phyloP scores from a whole-genome alignment of 2,113 vertebrate species.

The Strigops habroptila region DNA sequence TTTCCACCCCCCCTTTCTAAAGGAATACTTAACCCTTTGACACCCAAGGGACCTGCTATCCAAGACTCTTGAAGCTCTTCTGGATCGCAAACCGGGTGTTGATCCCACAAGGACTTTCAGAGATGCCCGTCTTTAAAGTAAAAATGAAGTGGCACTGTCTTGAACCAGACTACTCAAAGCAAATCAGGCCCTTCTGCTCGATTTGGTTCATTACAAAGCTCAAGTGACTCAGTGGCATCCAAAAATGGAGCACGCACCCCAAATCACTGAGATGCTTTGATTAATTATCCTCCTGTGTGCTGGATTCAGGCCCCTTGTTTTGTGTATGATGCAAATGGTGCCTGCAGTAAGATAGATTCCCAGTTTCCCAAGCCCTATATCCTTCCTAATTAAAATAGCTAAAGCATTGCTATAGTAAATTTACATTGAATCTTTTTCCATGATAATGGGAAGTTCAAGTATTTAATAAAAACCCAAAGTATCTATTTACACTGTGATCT shows the following conservation, averaged over 20 bases:
- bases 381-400: slow-evolving; percentile 1
- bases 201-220: background rate
- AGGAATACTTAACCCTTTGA: background rate
- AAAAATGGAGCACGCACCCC: background rate
- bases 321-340: background rate
- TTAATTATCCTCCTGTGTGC: background rate
- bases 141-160: background rate
- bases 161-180: background rate
- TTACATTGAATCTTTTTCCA: background rate
- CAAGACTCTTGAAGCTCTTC: background rate
- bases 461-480: slow-evolving; percentile 45
- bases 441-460: slow-evolving; percentile 36
- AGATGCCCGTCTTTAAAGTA: background rate
- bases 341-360: background rate
- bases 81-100: background rate
- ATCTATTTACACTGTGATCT: slow-evolving; percentile 31
- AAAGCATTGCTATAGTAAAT: background rate
- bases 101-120: background rate
- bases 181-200: background rate
- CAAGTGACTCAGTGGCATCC: background rate
- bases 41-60: background rate
- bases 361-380: background rate
- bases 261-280: background rate
- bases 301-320: background rate
- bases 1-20: background rate